These are phyloP conservation scores for Luscinia megarhynchos DNA, from an alignment of 2,797 vertebrate genomes.

Conservation along the genomic window DNA sequence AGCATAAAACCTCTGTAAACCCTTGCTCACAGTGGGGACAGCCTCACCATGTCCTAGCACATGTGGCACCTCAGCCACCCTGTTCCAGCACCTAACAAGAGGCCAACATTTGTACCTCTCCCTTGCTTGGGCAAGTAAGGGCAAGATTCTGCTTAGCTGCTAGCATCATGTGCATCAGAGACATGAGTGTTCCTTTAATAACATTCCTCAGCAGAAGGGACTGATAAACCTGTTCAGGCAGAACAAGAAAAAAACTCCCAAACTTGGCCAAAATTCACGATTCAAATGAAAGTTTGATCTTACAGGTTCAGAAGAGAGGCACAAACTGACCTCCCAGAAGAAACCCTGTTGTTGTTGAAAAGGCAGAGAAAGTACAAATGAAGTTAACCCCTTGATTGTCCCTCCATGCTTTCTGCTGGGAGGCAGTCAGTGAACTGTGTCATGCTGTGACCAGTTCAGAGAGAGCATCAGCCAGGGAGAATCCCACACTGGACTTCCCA, in stretches of 20 bases:
- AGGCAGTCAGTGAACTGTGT: neutral
- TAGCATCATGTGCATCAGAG: neutral
- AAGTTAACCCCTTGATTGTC: neutral
- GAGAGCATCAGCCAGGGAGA: neutral
- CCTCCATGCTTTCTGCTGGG: neutral
- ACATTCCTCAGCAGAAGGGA: slow-evolving; percentile 22
- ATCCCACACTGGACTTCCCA: neutral
- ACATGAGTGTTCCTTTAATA: neutral
- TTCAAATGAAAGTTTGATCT: neutral
- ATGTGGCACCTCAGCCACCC: neutral
- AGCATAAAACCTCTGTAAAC: neutral
- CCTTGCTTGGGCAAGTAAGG: slow-evolving; percentile 8
- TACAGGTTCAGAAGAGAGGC: neutral
- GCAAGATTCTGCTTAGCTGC: slow-evolving; percentile 18
- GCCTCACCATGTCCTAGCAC: fast-evolving
- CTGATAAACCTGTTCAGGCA: slow-evolving; percentile 38
- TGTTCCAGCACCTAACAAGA: neutral
- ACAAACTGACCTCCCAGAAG: neutral
- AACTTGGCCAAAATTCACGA: neutral
- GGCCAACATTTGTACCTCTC: neutral
- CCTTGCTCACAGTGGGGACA: neutral
- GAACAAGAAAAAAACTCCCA: neutral
- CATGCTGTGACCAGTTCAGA: neutral
- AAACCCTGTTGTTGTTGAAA: neutral
- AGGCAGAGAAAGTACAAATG: neutral